Conservation (phyloP, 2,888 invertebrate species). For the Dinocampus coccinellae region DNA sequence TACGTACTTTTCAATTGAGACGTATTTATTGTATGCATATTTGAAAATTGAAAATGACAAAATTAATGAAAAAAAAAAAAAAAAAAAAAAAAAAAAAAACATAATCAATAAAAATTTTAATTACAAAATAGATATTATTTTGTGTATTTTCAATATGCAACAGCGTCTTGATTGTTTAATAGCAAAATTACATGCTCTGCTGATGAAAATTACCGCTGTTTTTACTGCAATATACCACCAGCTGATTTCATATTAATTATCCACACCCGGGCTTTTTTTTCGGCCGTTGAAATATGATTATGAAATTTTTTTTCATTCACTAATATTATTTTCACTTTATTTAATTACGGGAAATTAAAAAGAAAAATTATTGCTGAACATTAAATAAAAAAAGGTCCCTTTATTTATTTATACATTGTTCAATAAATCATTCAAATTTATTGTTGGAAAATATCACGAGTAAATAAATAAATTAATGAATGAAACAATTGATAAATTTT, state of each 20-base stretch:
- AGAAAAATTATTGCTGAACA: too few species aligned
- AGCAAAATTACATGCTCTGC: not conserved
- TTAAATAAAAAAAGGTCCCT: not conserved
- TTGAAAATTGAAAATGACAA: too few species aligned
- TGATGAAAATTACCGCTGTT: not conserved
- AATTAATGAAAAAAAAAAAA: not conserved
- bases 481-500: too few species aligned
- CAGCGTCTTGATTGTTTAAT: not conserved
- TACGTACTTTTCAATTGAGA: constrained; percentile 2
- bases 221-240: not conserved
- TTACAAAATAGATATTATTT: not conserved
- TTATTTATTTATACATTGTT: not conserved
- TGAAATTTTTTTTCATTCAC: not conserved
- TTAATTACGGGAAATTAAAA: too few species aligned
- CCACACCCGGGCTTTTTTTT: not conserved
- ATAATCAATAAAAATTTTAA: not conserved
- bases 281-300: too few species aligned
- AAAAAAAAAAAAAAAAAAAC: not conserved
- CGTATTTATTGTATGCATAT: not conserved
- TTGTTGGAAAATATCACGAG: too few species aligned
- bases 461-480: not conserved
- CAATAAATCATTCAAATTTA: not conserved
- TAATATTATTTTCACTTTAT: not conserved
- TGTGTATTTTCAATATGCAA: not conserved
- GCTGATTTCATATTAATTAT: not conserved